Conservation (phyloP, 1,140 invertebrate species). For the Drosophila grimshawi region DNA sequence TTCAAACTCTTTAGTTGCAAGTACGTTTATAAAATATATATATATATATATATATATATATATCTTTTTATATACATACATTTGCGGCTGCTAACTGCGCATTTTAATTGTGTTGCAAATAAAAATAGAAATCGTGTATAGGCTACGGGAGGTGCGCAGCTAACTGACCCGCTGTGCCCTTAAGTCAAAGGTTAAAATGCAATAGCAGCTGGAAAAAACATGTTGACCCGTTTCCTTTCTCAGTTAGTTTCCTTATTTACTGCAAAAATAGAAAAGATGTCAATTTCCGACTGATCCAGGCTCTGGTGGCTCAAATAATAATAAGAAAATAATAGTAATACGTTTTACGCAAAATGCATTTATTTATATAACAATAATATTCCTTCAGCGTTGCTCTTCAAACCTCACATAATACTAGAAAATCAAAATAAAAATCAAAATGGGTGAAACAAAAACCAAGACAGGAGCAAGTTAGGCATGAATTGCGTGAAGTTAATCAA, state of each 20-base stretch:
- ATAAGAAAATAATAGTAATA: conserved; percentile 7
- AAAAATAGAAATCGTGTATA: conserved; percentile 20
- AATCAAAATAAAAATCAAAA: conserved; percentile 4
- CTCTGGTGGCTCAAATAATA: background rate
- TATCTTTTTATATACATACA: conserved; percentile 33
- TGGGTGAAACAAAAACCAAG: conserved; percentile 11
- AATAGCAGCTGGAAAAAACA: background rate
- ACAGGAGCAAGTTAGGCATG: background rate
- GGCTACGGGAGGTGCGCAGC: background rate
- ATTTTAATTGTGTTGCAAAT: conserved; percentile 50
- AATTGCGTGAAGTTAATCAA: background rate
- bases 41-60: conserved; percentile 6
- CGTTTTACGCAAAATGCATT: conserved; percentile 76
- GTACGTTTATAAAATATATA: background rate
- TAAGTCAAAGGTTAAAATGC: conserved; percentile 7
- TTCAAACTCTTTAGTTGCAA: conserved; percentile 21
- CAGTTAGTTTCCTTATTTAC: no score
- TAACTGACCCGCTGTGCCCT: background rate
- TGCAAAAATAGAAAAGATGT: background rate
- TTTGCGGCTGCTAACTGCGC: conserved; percentile 46
- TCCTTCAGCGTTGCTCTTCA: conserved; percentile 9
- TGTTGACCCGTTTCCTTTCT: background rate
- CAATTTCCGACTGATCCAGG: no score
- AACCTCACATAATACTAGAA: conserved; percentile 48
- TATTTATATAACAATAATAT: conserved; percentile 54